These are phyloP conservation scores for silkworm (Bombyx mori) DNA, from an alignment of 1,140 invertebrate genomes.

Conservation along the genomic window DNA sequence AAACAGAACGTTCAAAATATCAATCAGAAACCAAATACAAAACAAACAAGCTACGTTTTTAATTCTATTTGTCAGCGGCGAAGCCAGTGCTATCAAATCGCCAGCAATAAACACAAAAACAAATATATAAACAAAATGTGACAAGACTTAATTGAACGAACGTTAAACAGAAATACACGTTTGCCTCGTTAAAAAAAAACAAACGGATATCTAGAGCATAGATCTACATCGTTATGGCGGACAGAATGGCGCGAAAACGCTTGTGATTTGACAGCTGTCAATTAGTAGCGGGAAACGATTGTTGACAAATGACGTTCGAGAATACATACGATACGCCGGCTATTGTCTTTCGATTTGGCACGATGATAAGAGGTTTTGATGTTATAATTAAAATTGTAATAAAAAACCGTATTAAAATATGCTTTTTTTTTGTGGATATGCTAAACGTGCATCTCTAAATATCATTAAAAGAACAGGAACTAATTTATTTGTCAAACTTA, in stretches of 20 bases:
- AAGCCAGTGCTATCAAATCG: not conserved
- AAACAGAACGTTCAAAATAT: not conserved
- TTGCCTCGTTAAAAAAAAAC: not conserved
- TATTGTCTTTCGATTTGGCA: too few relatives aligned
- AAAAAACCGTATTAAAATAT: too few relatives aligned
- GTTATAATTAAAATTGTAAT: too few relatives aligned
- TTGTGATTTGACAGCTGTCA: constrained; percentile 59
- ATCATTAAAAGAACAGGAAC: too few relatives aligned
- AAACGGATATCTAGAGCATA: constrained; percentile 13
- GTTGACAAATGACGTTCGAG: constrained; percentile 47
- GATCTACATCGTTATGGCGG: constrained; percentile 57
- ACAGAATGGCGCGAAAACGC: constrained; percentile 48
- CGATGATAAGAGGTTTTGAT: too few relatives aligned
- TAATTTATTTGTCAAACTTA: too few relatives aligned
- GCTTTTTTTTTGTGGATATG: too few relatives aligned
- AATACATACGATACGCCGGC: constrained; percentile 10
- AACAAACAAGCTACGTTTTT: not conserved
- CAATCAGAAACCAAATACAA: not conserved
- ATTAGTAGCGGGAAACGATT: constrained; percentile 38
- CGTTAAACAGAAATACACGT: constrained; percentile 3
- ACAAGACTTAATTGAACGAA: constrained; percentile 2
- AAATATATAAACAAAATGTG: not conserved
- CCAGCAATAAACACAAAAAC: constrained; percentile 1
- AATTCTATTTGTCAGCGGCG: constrained; percentile 1
- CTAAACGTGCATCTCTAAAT: too few relatives aligned